phyloP scores from a whole-genome alignment of 2,888 invertebrate species.

The Sminthurinus aureus region DNA sequence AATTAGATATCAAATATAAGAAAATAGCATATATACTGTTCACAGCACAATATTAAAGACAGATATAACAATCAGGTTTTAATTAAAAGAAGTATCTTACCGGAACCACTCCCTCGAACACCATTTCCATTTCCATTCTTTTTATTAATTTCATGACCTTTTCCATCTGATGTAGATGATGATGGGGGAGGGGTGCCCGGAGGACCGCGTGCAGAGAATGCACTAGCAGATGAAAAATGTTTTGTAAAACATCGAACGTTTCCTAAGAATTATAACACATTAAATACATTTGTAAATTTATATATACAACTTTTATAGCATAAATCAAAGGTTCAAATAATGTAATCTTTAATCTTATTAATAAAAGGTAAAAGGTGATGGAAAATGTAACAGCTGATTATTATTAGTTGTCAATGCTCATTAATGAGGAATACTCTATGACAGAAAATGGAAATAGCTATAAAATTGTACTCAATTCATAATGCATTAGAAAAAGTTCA shows the following conservation, averaged over 20 bases:
- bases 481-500: background rate
- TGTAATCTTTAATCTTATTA: background rate
- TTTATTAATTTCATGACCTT: slow-evolving; percentile 37
- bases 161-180: slow-evolving; percentile 26
- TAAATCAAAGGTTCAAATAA: background rate
- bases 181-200: slow-evolving; percentile 52
- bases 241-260: slow-evolving; percentile 14
- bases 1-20: too few species aligned
- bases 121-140: slow-evolving; percentile 47
- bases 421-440: background rate
- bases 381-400: background rate
- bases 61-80: too few species aligned
- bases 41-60: too few species aligned
- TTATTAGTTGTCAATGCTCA: background rate
- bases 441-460: background rate
- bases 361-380: background rate
- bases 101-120: slow-evolving; percentile 51
- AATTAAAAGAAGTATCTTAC: too few species aligned
- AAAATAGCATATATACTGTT: too few species aligned
- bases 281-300: too few species aligned
- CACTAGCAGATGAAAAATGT: slow-evolving; percentile 20
- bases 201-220: slow-evolving; percentile 47
- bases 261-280: background rate
- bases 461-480: too few species aligned
- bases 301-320: background rate